These are phyloP conservation scores for Baronia brevicornis DNA, from an alignment of 2,888 invertebrate species.

Conservation along the genomic window DNA sequence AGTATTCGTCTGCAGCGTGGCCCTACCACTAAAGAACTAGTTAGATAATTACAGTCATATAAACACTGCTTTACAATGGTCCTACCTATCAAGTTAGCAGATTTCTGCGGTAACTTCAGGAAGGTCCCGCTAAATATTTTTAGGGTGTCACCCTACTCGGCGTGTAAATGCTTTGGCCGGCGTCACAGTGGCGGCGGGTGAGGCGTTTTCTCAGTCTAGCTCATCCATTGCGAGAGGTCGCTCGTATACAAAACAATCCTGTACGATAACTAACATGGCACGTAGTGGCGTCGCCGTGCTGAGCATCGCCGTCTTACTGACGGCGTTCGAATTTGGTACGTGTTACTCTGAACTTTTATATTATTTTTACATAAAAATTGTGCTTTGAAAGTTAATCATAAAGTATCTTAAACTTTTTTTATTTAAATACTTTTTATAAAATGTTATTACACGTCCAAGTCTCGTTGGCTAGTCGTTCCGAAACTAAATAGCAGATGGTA, in stretches of 20 bases:
- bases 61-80: too few relatives aligned
- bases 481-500: too few relatives aligned
- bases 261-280: slow-evolving; percentile 39
- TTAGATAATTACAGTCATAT: too few relatives aligned
- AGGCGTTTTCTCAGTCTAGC: slow-evolving; percentile 41
- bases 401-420: not conserved
- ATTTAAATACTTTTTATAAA: too few relatives aligned
- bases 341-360: slow-evolving; percentile 20
- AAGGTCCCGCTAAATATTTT: slow-evolving; percentile 4
- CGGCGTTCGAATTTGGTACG: slow-evolving; percentile 58
- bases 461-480: too few relatives aligned
- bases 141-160: slow-evolving; percentile 30
- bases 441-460: too few relatives aligned
- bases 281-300: slow-evolving; percentile 42
- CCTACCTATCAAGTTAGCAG: too few relatives aligned
- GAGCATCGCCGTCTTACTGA: slow-evolving; percentile 49
- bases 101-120: not conserved
- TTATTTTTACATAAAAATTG: too few relatives aligned
- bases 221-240: slow-evolving; percentile 35
- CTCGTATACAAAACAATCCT: slow-evolving; percentile 27
- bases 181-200: slow-evolving; percentile 48
- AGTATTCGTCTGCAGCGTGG: too few relatives aligned
- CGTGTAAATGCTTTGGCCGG: slow-evolving; percentile 52
- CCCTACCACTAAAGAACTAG: too few relatives aligned
- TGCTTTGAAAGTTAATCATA: not conserved